Percentiles rank a stretch among this genome's conserved stretches.
phyloP scores from a whole-genome alignment of 2,888 invertebrate genomes.

The Prosapia bicincta region DNA sequence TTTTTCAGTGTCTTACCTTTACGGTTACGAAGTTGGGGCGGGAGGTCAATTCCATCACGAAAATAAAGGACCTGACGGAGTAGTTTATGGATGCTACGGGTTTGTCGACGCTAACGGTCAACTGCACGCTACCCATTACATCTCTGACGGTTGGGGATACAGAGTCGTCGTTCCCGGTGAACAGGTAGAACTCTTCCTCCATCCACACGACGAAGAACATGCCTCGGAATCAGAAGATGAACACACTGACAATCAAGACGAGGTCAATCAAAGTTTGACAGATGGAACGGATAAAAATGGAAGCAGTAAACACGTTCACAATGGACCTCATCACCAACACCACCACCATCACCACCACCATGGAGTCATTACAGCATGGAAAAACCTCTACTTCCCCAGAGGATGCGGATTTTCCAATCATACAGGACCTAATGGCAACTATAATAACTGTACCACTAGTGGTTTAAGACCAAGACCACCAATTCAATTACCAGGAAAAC shows the following conservation, averaged over 20 bases:
- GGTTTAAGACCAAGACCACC: constrained; percentile 31
- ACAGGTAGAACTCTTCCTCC: constrained; percentile 62
- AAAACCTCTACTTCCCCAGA: constrained; percentile 66
- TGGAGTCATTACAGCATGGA: constrained; percentile 61
- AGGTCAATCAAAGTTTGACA: constrained; percentile 49
- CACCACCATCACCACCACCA: constrained; percentile 47
- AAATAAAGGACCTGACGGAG: constrained; percentile 68
- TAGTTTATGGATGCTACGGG: constrained; percentile 78
- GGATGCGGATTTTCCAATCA: constrained; percentile 57
- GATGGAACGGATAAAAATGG: constrained; percentile 11
- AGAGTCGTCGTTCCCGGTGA: constrained; percentile 66
- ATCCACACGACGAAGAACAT: constrained; percentile 45
- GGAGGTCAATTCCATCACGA: constrained; percentile 78
- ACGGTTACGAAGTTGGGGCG: constrained; percentile 72
- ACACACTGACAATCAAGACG: constrained; percentile 37
- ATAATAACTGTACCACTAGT: background rate
- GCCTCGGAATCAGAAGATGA: constrained; percentile 40
- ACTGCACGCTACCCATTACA: constrained; percentile 68
- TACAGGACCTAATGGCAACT: constrained; percentile 22
- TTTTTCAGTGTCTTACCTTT: constrained; percentile 64
- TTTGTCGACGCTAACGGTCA: constrained; percentile 65
- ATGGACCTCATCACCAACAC: constrained; percentile 42
- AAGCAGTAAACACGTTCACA: constrained; percentile 34
- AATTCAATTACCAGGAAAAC: constrained; percentile 32
- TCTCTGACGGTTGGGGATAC: constrained; percentile 75